Percentiles rank a stretch among this genome's conserved stretches.
Conservation (phyloP, 2,888 invertebrate genomes). For the Apamea crenata region DNA sequence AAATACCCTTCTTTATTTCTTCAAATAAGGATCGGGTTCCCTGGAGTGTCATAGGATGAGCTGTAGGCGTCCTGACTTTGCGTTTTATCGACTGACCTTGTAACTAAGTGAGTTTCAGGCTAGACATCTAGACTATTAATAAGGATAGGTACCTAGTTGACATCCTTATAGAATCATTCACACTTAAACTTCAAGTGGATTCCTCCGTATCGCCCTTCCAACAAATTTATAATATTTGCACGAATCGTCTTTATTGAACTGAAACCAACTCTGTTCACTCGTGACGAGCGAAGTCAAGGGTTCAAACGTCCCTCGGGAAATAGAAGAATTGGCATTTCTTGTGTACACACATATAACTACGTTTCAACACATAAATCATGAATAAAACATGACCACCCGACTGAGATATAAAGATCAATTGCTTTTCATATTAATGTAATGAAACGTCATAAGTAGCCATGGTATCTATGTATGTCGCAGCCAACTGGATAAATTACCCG, state of each 20-base stretch:
- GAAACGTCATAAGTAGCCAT: neutral
- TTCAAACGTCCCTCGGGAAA: slow-evolving; percentile 31
- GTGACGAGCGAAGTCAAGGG: slow-evolving; percentile 58
- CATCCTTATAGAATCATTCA: neutral
- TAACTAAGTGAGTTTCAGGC: neutral
- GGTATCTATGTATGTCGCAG: neutral
- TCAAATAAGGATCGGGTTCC: neutral
- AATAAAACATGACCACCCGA: neutral
- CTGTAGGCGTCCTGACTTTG: too few species aligned
- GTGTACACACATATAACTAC: neutral
- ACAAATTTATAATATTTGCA: slow-evolving; percentile 42
- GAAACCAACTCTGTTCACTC: slow-evolving; percentile 32
- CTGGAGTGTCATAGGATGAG: neutral
- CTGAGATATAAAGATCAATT: neutral
- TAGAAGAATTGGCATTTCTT: slow-evolving; percentile 27
- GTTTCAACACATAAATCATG: neutral
- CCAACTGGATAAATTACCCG: too few species aligned
- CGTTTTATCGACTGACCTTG: neutral
- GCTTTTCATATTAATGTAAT: neutral
- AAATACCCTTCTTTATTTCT: neutral
- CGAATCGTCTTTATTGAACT: slow-evolving; percentile 34
- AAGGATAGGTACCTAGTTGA: neutral
- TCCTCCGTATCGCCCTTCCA: neutral
- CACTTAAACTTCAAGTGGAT: neutral
- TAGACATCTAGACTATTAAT: neutral